Conservation (phyloP, 1,140 invertebrate species). For the Conopomorpha cramerella region DNA sequence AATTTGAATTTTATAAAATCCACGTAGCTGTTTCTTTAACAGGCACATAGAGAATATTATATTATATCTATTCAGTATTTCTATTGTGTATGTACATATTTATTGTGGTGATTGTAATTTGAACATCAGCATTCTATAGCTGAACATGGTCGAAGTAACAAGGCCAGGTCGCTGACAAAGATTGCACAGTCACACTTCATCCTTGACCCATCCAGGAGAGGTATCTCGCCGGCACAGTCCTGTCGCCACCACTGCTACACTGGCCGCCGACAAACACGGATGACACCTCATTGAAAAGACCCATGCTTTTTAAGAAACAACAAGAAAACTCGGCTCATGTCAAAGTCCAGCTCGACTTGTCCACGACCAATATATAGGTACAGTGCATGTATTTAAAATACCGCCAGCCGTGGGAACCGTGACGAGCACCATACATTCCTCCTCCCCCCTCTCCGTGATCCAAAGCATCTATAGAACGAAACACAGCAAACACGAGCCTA, state of each 20-base stretch:
- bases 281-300: too few relatives aligned
- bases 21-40: neutral
- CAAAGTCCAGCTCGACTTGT: too few relatives aligned
- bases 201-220: slow-evolving; percentile 60
- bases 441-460: slow-evolving; percentile 13
- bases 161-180: slow-evolving; percentile 37
- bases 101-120: slow-evolving; percentile 5
- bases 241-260: too few relatives aligned
- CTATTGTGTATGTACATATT: neutral
- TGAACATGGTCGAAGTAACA: slow-evolving; percentile 28
- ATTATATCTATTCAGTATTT: too few relatives aligned
- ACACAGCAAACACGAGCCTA: too few relatives aligned
- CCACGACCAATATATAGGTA: slow-evolving; percentile 47
- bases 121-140: slow-evolving; percentile 20
- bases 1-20: neutral
- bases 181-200: slow-evolving; percentile 46
- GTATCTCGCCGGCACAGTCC: slow-evolving; percentile 48
- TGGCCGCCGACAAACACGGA: too few relatives aligned
- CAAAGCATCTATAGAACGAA: too few relatives aligned
- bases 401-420: slow-evolving; percentile 51
- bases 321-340: too few relatives aligned
- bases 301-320: too few relatives aligned
- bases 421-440: slow-evolving; percentile 33
- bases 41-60: neutral
- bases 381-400: slow-evolving; percentile 58